phyloP scores from a whole-genome alignment of 2,113 vertebrate genomes.

The Serilophus lunatus region DNA sequence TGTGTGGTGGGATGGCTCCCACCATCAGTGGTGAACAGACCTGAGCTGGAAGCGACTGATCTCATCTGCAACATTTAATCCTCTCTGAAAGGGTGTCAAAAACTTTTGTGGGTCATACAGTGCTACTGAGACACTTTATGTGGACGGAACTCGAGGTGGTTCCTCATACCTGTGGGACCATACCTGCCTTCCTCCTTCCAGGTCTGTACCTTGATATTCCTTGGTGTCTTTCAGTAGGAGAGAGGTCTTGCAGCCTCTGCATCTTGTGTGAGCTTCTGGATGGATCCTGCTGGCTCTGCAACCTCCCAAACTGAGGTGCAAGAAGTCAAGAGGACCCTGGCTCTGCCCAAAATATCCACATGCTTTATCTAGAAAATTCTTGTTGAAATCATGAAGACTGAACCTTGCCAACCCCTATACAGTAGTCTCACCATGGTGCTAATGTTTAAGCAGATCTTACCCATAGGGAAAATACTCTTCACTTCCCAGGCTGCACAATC shows the following conservation, averaged over 20 bases:
- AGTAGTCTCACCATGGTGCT: neutral
- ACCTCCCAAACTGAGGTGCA: neutral
- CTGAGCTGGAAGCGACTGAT: neutral
- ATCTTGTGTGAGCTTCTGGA: neutral
- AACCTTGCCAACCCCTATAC: neutral
- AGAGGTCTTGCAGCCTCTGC: neutral
- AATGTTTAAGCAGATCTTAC: neutral
- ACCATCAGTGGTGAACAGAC: neutral
- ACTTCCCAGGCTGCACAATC: neutral
- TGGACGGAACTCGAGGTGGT: neutral
- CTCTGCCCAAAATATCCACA: neutral
- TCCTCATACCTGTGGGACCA: neutral
- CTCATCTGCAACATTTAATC: neutral
- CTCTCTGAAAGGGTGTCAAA: neutral
- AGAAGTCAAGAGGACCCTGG: neutral
- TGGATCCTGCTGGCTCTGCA: neutral
- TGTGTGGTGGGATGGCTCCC: neutral
- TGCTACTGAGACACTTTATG: neutral
- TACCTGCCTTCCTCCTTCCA: neutral
- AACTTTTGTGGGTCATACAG: accelerated
- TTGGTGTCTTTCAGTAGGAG: neutral
- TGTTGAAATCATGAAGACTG: neutral
- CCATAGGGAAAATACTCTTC: neutral
- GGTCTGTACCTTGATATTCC: neutral
- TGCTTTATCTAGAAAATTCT: neutral